These are phyloP conservation scores for Aculops lycopersici DNA, from an alignment of 1,140 invertebrate species.

Conservation along the genomic window DNA sequence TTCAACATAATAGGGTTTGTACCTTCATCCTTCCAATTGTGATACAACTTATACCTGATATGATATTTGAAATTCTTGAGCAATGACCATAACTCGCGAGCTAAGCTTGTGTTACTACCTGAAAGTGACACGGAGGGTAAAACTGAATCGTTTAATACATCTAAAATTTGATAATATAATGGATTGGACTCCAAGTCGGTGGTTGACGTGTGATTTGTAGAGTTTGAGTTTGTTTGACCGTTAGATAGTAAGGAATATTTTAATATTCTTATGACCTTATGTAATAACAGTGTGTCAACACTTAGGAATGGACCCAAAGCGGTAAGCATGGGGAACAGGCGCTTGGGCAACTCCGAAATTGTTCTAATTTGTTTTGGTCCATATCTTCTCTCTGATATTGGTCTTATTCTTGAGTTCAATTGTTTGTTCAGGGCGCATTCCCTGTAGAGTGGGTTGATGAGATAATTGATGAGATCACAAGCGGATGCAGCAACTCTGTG, in stretches of 20 bases:
- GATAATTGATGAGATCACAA: slow-evolving; percentile 40
- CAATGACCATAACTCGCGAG: slow-evolving; percentile 76
- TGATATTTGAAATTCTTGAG: slow-evolving; percentile 72
- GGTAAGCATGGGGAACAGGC: slow-evolving; percentile 50
- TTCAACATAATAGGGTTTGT: slow-evolving; percentile 46
- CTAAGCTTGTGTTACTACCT: slow-evolving; percentile 72
- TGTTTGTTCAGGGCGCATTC: slow-evolving; percentile 34
- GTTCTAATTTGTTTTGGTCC: slow-evolving; percentile 20
- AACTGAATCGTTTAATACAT: slow-evolving; percentile 48
- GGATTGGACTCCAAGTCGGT: slow-evolving; percentile 8
- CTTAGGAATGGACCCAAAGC: slow-evolving; percentile 56
- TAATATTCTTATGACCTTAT: slow-evolving; percentile 28
- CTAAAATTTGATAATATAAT: slow-evolving; percentile 42
- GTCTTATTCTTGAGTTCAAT: slow-evolving; percentile 6
- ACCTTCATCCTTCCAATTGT: slow-evolving; percentile 21
- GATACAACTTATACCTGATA: slow-evolving; percentile 39
- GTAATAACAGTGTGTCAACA: slow-evolving; percentile 41
- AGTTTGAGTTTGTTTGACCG: not conserved
- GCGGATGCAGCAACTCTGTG: slow-evolving; percentile 40
- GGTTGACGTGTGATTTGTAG: no score
- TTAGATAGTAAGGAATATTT: slow-evolving; percentile 34
- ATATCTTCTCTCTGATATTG: not conserved
- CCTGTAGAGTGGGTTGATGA: slow-evolving; percentile 60
- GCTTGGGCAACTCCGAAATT: slow-evolving; percentile 36
- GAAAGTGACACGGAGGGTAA: slow-evolving; percentile 61